Evolutionary conservation across 2,888 invertebrate species (phyloP), one percentile per base, ranked within the genome.

Genomic region (Formica aserva): DNA sequence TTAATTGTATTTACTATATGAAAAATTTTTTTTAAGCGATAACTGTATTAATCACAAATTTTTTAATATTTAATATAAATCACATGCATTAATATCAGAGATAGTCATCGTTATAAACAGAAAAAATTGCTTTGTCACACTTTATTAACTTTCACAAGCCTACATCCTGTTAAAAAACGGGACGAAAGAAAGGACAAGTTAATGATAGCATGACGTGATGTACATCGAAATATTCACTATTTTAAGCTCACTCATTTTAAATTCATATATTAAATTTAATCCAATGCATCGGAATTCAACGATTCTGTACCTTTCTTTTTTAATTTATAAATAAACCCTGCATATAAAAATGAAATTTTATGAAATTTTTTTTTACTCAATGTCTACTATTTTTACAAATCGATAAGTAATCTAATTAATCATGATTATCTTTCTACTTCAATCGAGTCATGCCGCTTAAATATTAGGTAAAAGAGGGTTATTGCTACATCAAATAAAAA

Each of bases 391-490:
- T 38, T 52, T 67, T 77, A 55, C 55, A 29, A 77, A n/a, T 55
- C 32, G 13, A 26, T 13, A 13, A 76, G 38, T 55, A 15, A 9
- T 3, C 38, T 77, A 76, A 76, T 76, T 41, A 15, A 77, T 26
- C 22, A 32, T 62, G 26, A 29, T 76, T 76, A n/a, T 55, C 38
- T 55, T 29, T 66, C 38, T 65, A 38, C 8, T 75, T 22, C 15
- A 22, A 22, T 65, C n/a, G 29, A 66, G 41, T 67, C n/a, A 66
- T 67, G 32, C 35, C 18, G 4, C 52, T 29, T 55, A 22, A 52
- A 66, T 41, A 57, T 77, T 29, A 67, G n/a, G 13, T 76, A 66
- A 77, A 66, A 77, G 38, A 48, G 18, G 26, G 9, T 62, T 29
- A 55, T 67, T 77, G 26, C 52, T 65, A 65, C 55, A 67, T 66